Base-by-base conservation (phyloP, 2,797 vertebrate genomes). In the Pygocentrus nattereri region DNA sequence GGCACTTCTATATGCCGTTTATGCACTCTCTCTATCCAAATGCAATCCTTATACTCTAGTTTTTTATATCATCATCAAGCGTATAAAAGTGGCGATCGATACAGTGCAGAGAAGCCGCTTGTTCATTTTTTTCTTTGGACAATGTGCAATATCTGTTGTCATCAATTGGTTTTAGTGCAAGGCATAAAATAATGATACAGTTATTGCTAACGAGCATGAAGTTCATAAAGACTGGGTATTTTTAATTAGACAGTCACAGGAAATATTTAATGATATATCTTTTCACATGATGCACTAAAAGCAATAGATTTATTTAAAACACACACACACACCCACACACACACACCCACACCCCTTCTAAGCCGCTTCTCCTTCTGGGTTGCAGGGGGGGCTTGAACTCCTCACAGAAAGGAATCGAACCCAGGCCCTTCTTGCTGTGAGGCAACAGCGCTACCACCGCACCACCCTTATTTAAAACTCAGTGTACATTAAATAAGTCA, bases 11-110 rank as follows among this genome's bases (percentile, higher is more conserved):
- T 74, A 59, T 71, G 44, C 74, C 68, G 52, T 25, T 76, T 54
- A 74, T 54, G 64, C 75, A 82, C 56, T 50, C 74, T 76, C 74
- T 76, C 74, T 59, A 68, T 76, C 65, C 64, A 31, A 31, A 77
- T 44, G 47, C 69, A 76, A 56, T 82, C 74, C 68, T 58, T 77
- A 72, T n/a, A 64, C 54, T 47, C 59, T 30, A 68, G n/a, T 44
- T 80, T 82, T 73, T 79, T 56, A 79, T 77, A 76, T 49, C 52
- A 78, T 74, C 73, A 77, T 75, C 74, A 56, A 69, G 58, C 50
- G 16, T 31, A 58, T 64, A 3, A 72, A 73, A 72, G 27, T 21
- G 16, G 4, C 11, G 69, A 72, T 72, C 69, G 8, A 54, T 54
- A 19, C 18, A 19, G 10, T 27, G 15, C 44, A 21, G 19, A 47